phyloP scores from a whole-genome alignment of 2,797 vertebrate species.

The Hephaestus fuliginosus region DNA sequence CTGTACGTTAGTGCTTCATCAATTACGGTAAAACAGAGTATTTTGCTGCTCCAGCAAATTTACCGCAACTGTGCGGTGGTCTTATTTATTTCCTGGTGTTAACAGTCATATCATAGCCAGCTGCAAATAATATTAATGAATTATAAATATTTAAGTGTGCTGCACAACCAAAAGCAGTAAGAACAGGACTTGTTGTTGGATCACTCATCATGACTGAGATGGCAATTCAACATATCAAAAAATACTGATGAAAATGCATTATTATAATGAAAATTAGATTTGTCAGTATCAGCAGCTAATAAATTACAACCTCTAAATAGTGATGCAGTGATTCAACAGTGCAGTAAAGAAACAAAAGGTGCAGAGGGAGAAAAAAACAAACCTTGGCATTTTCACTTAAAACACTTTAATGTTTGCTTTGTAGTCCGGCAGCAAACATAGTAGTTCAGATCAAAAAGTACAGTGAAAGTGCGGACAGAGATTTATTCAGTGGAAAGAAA shows the following conservation, averaged over 20 bases:
- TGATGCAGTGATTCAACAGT: not conserved
- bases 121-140: slow-evolving; percentile 76
- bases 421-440: slow-evolving; percentile 10
- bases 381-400: not conserved
- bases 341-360: not conserved
- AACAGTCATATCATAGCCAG: slow-evolving; percentile 66
- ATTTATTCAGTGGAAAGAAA: slow-evolving; percentile 56
- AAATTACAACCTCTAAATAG: slow-evolving; percentile 17
- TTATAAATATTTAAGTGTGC: slow-evolving; percentile 65
- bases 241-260: slow-evolving; percentile 60
- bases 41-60: slow-evolving; percentile 80
- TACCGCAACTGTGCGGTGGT: slow-evolving; percentile 41
- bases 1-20: slow-evolving; percentile 74
- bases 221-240: slow-evolving; percentile 43
- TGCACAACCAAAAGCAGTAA: slow-evolving; percentile 21
- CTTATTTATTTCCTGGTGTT: slow-evolving; percentile 74
- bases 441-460: slow-evolving; percentile 33
- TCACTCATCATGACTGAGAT: slow-evolving; percentile 37
- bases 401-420: slow-evolving; percentile 17
- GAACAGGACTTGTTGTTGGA: slow-evolving; percentile 6
- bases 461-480: slow-evolving; percentile 39
- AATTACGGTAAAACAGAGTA: slow-evolving; percentile 79
- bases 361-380: not conserved
- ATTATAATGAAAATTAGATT: slow-evolving; percentile 50
- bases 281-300: slow-evolving; percentile 40